These are phyloP conservation scores for Drosophila subobscura DNA, from an alignment of 1,140 invertebrate species.

Conservation along the genomic window DNA sequence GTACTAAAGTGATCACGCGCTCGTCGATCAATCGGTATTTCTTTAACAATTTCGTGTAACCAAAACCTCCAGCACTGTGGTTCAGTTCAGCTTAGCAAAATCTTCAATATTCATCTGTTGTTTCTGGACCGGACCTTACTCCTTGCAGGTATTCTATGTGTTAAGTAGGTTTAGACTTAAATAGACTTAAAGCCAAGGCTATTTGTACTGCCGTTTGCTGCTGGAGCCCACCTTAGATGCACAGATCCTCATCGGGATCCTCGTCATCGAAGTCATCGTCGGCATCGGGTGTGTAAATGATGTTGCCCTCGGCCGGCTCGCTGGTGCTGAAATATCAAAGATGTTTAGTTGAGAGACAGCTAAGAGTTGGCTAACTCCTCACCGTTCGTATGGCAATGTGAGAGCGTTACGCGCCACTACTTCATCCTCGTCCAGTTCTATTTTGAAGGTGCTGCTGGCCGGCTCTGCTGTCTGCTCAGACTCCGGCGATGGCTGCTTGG, in stretches of 20 bases:
- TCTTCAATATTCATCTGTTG: constrained; percentile 1
- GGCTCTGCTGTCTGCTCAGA: constrained; percentile 12
- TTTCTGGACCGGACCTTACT: constrained; percentile 9
- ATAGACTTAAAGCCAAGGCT: constrained; percentile 76
- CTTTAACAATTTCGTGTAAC: constrained; percentile 1
- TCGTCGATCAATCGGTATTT: constrained; percentile 27
- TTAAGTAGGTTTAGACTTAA: constrained; percentile 51
- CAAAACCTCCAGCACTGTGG: too few species aligned
- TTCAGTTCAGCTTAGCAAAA: not conserved
- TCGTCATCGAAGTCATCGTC: constrained; percentile 86
- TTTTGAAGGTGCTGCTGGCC: constrained; percentile 75
- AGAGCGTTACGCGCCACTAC: constrained; percentile 78
- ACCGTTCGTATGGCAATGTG: constrained; percentile 82
- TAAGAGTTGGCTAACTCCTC: not conserved
- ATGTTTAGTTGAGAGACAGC: not conserved
- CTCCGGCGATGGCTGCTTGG: constrained; percentile 13
- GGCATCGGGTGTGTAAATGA: constrained; percentile 85
- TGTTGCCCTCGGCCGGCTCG: constrained; percentile 82
- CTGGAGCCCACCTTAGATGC: constrained; percentile 51
- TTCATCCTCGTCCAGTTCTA: constrained; percentile 79
- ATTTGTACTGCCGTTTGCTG: constrained; percentile 74
- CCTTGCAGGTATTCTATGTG: constrained; percentile 32
- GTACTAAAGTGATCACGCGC: constrained; percentile 23
- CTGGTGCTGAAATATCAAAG: constrained; percentile 41
- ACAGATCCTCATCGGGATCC: constrained; percentile 84